Base-by-base conservation (phyloP, 2,113 vertebrate genomes). In the Barbus barbus region DNA sequence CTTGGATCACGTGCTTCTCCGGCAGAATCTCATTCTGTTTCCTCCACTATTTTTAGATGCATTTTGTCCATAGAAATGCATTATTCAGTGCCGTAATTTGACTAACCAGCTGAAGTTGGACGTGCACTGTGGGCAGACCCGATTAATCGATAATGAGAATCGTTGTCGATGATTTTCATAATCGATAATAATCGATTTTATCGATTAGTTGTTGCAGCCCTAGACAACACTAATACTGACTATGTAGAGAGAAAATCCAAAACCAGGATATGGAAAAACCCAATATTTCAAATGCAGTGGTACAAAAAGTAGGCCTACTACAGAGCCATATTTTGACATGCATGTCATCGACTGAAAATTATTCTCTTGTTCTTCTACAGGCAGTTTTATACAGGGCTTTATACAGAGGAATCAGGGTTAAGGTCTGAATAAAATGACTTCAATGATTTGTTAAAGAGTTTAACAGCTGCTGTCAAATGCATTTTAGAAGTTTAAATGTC, bases 401-500 rank as follows among this genome's bases (percentile, higher is more conserved):
- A 7, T 46, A 73, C 44, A 12, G 22, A 73, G n/a, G n/a, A 14
- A 26, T 75, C 26, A 20, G 44, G 41, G 44, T 31, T 51, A 48
- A 20, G 24, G 46, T 75, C 18, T 75, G 26, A 51, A 75, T 51
- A 75, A 51, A 75, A 46, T 9, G 8, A 4, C 44, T 51, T 31
- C 14, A 51, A 1, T 48, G 73, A 48, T 75, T 51, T 75, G 73
- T 75, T 75, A 46, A 33, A 51, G 73, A 75, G 46, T 48, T 75
- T 75, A 46, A 75, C 44, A 75, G 44, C 73, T 48, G 73, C 73
- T 75, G 73, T 75, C 73, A 51, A 75, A 46, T 28, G 46, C 46
- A 31, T 53, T 75, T 75, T 28, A 75, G 69, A 75, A 75, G 72
- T 75, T 75, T 75, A 75, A 75, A 75, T 75, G 73, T 75, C 73